Conservation (phyloP, 2,888 invertebrate species). For the Sturmia bella region DNA sequence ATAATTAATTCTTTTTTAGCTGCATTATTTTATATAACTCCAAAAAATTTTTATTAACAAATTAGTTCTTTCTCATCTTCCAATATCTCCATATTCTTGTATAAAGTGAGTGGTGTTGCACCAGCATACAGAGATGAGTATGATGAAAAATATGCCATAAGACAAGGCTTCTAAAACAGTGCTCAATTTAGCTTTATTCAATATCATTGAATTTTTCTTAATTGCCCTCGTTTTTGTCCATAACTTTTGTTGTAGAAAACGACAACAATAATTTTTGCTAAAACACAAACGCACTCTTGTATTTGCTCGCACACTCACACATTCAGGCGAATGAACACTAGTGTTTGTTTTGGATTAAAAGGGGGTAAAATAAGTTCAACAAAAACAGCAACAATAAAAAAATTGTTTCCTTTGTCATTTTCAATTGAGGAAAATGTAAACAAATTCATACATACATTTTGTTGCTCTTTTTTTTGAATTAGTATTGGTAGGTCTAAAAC, state of each 20-base stretch:
- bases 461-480: constrained; percentile 10
- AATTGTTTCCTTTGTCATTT: constrained; percentile 65
- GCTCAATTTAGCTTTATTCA: no score
- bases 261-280: constrained; percentile 5
- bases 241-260: constrained; percentile 10
- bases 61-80: no score
- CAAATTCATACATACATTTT: constrained; percentile 62
- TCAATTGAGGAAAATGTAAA: constrained; percentile 67
- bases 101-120: no score
- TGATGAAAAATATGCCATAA: no score
- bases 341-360: constrained; percentile 15
- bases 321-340: not conserved
- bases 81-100: no score
- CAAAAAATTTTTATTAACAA: no score
- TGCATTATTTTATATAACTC: no score
- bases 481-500: constrained; percentile 26
- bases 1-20: no score
- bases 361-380: not conserved
- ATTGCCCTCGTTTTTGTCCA: not conserved
- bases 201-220: no score
- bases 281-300: not conserved
- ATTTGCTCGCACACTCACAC: constrained; percentile 2
- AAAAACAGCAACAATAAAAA: constrained; percentile 6
- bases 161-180: no score
- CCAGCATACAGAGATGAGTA: no score